These are phyloP conservation scores for Pterocles gutturalis DNA, from an alignment of 2,113 vertebrate species.

Conservation along the genomic window DNA sequence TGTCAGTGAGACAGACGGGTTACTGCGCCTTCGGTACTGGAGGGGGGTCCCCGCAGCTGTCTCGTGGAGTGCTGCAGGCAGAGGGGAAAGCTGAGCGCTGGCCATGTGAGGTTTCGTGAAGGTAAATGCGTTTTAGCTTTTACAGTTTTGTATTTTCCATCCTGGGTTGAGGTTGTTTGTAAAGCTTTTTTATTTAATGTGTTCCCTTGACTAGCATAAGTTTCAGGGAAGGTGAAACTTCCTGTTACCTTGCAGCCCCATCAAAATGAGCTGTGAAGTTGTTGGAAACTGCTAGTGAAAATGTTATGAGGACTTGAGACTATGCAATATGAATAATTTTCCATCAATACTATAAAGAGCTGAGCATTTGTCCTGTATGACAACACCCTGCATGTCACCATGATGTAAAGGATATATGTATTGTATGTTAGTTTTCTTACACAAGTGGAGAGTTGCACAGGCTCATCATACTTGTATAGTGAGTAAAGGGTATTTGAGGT, in stretches of 20 bases:
- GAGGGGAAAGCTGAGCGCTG: background rate
- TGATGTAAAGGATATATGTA: background rate
- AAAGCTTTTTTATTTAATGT: background rate
- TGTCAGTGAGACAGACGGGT: background rate
- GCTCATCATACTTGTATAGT: background rate
- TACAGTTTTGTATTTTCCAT: background rate
- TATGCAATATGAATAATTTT: accelerated
- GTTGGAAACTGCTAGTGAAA: background rate
- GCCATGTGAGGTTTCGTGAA: accelerated
- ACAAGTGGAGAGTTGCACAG: background rate
- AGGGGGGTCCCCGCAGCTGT: background rate
- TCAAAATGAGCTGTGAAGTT: background rate
- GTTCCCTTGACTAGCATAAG: background rate
- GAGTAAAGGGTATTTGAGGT: background rate
- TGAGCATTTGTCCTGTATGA: background rate
- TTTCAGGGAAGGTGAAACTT: background rate
- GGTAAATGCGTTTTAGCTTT: background rate
- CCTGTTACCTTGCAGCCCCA: background rate
- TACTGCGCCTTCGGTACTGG: no score
- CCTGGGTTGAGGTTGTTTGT: background rate
- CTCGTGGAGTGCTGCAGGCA: background rate
- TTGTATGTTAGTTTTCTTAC: accelerated
- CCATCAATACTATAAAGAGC: accelerated
- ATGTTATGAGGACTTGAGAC: background rate
- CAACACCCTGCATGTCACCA: accelerated